A percentile compares a stretch with the other conserved stretches of the same genome.
Conservation (phyloP, 2,888 invertebrate species). For the Rhingia campestris region DNA sequence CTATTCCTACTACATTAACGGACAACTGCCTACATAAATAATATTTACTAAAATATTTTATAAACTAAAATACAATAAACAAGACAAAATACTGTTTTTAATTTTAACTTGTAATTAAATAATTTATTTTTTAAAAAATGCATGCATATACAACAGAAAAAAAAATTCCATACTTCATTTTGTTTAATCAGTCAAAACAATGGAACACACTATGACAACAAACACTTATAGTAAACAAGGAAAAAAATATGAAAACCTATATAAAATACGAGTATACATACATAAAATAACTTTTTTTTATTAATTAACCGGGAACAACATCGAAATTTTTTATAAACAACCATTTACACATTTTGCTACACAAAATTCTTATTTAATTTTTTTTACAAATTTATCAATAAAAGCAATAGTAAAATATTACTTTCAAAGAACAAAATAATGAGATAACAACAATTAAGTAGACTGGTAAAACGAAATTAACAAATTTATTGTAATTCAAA, state of each 20-base stretch:
- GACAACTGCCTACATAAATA: slow-evolving; percentile 70
- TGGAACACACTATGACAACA: slow-evolving; percentile 39
- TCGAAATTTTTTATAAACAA: slow-evolving; percentile 73
- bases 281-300: slow-evolving; percentile 27
- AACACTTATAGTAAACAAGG: slow-evolving; percentile 32
- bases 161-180: slow-evolving; percentile 2
- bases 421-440: slow-evolving; percentile 31
- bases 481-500: slow-evolving; percentile 38
- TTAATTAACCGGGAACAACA: slow-evolving; percentile 72
- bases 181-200: slow-evolving; percentile 8
- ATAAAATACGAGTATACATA: slow-evolving; percentile 30
- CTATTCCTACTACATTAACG: slow-evolving; percentile 72
- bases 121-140: slow-evolving; percentile 14
- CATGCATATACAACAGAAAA: slow-evolving; percentile 31
- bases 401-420: slow-evolving; percentile 70
- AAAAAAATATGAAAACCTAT: slow-evolving; percentile 44
- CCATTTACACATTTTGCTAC: slow-evolving; percentile 57
- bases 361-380: slow-evolving; percentile 43
- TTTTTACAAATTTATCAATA: slow-evolving; percentile 75
- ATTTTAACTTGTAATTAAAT: slow-evolving; percentile 2
- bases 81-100: slow-evolving; percentile 6
- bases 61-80: slow-evolving; percentile 35
- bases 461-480: slow-evolving; percentile 65
- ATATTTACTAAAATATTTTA: slow-evolving; percentile 59
- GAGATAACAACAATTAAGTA: slow-evolving; percentile 69